Base-by-base conservation (phyloP, 2,888 invertebrate genomes). In the Caenorhabditis japonica region DNA sequence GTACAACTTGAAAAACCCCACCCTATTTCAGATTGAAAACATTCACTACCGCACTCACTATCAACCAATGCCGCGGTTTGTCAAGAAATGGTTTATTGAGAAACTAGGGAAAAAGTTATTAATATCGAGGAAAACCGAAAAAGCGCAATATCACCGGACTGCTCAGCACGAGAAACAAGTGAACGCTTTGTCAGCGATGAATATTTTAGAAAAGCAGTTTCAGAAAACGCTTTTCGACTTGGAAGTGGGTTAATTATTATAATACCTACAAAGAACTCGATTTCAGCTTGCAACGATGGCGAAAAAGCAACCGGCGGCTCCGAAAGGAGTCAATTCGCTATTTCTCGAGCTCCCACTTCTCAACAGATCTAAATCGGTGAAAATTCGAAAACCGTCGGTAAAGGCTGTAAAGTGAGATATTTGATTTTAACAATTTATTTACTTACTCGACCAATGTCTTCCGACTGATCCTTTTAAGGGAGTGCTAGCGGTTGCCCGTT, bases 41-140 rank as follows among this genome's bases (percentile, higher is more conserved):
- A 93, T 95, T 84, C 94, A 95, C 90, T 93, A 93, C 89, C 91
- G 93, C 10, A 76, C 84, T 0, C 94, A 94, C 17, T 95, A 95
- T 0, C 94, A 95, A 89, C 77, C 93, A 83, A 94, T 96, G 94
- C 93, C 95, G 0, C 93, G 93, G 0, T 92, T 93, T 92, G 93
- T 95, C 86, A 92, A 93, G 85, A 92, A 92, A 86, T 90, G 95
- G 74, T 95, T 96, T 89, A 91, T 96, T n/a, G 92, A 94, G 87
- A 92, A 94, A 87, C 93, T 96, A 93, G 96, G 96, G 0, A 92
- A 93, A 81, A 89, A 94, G 25, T 91, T 96, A 85, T 93, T 94
- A 91, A 95, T 96, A 93, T 84, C 80, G 13, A 62, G 83, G 46
- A 68, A 74, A 53, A 79, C 83, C 1, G 79, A 81, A 38, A 39